These are phyloP conservation scores for Ophthalmolycus amberensis DNA, from an alignment of 2,113 vertebrate species.

Conservation along the genomic window DNA sequence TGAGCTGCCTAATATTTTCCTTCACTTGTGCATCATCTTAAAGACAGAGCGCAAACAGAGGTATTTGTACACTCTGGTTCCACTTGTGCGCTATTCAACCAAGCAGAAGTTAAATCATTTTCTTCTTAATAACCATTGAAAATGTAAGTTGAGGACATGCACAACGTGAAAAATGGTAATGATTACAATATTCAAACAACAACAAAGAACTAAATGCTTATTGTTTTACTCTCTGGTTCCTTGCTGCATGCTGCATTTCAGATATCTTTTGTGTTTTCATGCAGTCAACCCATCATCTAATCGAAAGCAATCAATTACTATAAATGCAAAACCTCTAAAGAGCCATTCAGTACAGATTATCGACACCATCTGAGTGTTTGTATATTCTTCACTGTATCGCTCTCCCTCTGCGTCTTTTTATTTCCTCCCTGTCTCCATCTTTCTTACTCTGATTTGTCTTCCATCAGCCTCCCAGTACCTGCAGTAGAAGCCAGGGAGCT, in stretches of 20 bases:
- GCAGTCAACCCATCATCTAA: not conserved
- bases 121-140: not conserved
- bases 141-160: not conserved
- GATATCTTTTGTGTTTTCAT: not conserved
- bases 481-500: constrained; percentile 60
- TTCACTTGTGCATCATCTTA: constrained; percentile 47
- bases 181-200: not conserved
- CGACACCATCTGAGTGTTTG: constrained; percentile 28
- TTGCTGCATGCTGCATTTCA: not conserved
- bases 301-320: constrained; percentile 26
- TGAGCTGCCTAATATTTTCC: constrained; percentile 70
- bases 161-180: not conserved
- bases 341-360: constrained; percentile 35
- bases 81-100: not conserved
- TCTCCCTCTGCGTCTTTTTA: constrained; percentile 49
- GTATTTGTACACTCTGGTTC: constrained; percentile 8
- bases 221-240: not conserved
- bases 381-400: constrained; percentile 50
- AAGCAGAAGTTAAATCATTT: not conserved
- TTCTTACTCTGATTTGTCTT: constrained; percentile 72
- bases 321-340: not conserved
- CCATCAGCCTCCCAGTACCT: constrained; percentile 66
- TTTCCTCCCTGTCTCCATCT: constrained; percentile 71
- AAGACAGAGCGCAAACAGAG: constrained; percentile 40
- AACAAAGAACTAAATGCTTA: not conserved